These are phyloP conservation scores for Microtus ochrogaster DNA, from an alignment of 2,113 vertebrate species.

Conservation along the genomic window DNA sequence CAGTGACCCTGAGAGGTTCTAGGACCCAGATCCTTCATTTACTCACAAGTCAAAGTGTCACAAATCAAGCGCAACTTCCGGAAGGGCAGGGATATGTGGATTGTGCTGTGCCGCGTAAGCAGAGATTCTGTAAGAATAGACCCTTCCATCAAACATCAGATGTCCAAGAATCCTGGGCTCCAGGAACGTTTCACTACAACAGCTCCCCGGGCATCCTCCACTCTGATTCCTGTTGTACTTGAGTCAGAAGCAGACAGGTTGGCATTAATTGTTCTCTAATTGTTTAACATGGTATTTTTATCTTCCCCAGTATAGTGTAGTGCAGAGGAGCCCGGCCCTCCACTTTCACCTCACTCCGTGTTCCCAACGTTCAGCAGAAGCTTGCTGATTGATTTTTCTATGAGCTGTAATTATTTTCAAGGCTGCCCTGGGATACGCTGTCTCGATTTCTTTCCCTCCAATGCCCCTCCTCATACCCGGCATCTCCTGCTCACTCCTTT, in stretches of 20 bases:
- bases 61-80: neutral
- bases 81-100: neutral
- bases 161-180: neutral
- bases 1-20: neutral
- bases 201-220: neutral
- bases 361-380: neutral
- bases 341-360: neutral
- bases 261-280: conserved; percentile 71
- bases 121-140: neutral
- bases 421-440: neutral
- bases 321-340: neutral
- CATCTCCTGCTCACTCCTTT: neutral
- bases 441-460: neutral
- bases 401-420: conserved; percentile 48
- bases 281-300: conserved; percentile 70
- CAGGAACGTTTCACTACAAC: neutral
- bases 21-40: neutral
- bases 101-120: neutral
- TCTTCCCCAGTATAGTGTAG: neutral
- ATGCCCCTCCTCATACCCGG: too few species aligned
- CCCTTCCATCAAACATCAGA: neutral
- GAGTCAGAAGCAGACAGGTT: conserved; percentile 32
- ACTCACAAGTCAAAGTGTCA: neutral
- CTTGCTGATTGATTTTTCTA: conserved; percentile 45
- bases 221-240: neutral